phyloP scores from a whole-genome alignment of 2,113 vertebrate genomes.

The Lepisosteus osseus region DNA sequence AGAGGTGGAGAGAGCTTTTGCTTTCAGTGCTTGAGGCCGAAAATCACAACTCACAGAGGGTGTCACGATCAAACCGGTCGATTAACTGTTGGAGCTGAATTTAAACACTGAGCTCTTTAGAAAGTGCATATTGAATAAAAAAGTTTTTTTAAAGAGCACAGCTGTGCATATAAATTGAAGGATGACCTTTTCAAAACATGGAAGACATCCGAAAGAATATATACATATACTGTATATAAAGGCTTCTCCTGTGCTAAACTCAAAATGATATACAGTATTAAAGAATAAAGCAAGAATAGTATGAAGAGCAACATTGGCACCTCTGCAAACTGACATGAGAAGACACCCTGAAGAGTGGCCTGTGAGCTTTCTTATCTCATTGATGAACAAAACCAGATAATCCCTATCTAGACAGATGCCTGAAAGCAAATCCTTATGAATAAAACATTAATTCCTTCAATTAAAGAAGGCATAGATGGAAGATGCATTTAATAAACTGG shows the following conservation, averaged over 20 bases:
- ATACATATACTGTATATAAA: background rate
- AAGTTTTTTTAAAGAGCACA: too few species aligned
- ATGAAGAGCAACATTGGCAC: background rate
- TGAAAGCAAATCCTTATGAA: conserved; percentile 15
- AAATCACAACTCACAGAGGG: too few species aligned
- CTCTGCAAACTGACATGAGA: background rate
- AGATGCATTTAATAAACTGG: conserved; percentile 20
- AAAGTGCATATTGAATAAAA: too few species aligned
- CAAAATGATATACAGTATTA: background rate
- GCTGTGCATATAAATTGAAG: too few species aligned
- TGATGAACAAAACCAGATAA: conserved; percentile 12
- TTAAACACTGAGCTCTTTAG: too few species aligned
- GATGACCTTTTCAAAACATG: background rate
- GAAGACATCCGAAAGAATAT: background rate
- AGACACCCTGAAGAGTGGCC: background rate
- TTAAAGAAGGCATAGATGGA: conserved; percentile 21
- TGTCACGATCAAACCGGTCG: too few species aligned
- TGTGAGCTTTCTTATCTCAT: conserved; percentile 5
- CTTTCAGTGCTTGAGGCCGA: too few species aligned
- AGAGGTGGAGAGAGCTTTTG: too few species aligned
- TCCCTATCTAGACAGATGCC: conserved; percentile 7
- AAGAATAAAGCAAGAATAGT: background rate
- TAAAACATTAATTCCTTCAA: conserved; percentile 16
- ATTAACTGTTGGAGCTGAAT: too few species aligned
- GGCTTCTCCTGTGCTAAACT: background rate